These are phyloP conservation scores for Bucco capensis DNA, from an alignment of 2,113 vertebrate genomes.

Conservation along the genomic window DNA sequence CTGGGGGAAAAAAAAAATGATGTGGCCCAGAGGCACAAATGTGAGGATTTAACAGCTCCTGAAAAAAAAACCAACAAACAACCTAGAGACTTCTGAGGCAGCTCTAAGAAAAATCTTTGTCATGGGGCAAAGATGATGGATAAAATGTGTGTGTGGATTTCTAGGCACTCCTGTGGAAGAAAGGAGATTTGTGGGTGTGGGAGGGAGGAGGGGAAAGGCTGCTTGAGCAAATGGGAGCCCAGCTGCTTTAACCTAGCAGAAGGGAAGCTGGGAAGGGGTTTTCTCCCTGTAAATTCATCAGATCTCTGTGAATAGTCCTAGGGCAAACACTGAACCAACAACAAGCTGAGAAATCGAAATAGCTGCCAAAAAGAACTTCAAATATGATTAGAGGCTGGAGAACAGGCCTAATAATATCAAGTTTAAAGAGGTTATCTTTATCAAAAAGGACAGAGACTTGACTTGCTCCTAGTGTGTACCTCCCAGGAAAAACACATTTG, in stretches of 20 bases:
- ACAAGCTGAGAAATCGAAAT: background rate
- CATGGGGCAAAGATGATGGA: background rate
- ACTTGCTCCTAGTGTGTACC: background rate
- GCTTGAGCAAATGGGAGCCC: background rate
- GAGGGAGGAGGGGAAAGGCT: background rate
- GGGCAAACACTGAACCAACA: background rate
- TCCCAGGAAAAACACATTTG: background rate
- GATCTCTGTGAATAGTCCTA: background rate
- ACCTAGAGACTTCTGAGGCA: background rate
- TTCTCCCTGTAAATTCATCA: background rate
- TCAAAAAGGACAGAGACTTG: background rate
- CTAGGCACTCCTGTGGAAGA: background rate
- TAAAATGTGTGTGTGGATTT: background rate
- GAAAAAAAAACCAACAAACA: background rate
- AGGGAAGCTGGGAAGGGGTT: background rate
- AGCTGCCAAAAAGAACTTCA: background rate
- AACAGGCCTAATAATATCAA: background rate
- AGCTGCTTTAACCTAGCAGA: background rate
- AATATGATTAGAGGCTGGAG: background rate
- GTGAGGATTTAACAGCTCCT: background rate
- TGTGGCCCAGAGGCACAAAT: background rate
- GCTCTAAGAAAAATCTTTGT: background rate
- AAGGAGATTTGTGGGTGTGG: background rate
- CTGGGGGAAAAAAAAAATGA: background rate
- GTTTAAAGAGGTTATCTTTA: background rate